A percentile compares a stretch with the other conserved stretches of the same genome.
Evolutionary conservation across 2,113 vertebrate genomes (phyloP).

Genomic region (Cyanistes caeruleus): DNA sequence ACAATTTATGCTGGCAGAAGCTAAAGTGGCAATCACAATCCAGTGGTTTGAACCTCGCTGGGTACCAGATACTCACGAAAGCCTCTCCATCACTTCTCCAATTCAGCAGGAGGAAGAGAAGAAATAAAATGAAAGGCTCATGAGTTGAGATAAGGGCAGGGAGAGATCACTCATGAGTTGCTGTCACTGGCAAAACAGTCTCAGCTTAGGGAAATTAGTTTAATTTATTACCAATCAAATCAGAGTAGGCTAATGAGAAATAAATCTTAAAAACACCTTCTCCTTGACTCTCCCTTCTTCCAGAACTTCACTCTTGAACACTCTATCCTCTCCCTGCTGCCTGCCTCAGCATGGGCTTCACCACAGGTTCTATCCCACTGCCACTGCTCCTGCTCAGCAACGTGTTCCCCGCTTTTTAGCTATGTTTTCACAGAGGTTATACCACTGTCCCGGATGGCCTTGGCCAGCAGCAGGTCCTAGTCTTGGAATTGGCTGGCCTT

Average conservation of each 20-base stretch:
- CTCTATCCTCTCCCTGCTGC: neutral
- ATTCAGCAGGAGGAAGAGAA: neutral
- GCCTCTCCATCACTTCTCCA: too few relatives aligned
- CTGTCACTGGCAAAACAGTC: neutral
- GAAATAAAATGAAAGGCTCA: neutral
- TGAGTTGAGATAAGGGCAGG: neutral
- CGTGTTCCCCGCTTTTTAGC: accelerated
- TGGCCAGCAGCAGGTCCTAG: neutral
- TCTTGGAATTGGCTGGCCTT: neutral
- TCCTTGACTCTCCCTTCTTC: neutral
- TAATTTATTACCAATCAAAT: neutral
- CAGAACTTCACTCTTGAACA: neutral
- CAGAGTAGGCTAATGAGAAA: neutral
- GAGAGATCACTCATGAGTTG: neutral
- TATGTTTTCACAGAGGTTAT: neutral
- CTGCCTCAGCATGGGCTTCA: neutral
- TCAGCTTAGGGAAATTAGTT: neutral
- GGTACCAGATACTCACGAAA: neutral
- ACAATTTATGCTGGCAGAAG: conserved; percentile 25
- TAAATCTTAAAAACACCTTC: neutral
- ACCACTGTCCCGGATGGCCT: accelerated
- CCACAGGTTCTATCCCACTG: neutral
- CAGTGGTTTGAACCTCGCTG: accelerated
- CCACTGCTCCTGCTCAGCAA: neutral
- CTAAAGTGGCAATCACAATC: neutral